Evolutionary conservation across 2,888 invertebrate genomes (phyloP), one percentile per base, ranked within the genome.

Genomic region (Drosophila kambysellisi): DNA sequence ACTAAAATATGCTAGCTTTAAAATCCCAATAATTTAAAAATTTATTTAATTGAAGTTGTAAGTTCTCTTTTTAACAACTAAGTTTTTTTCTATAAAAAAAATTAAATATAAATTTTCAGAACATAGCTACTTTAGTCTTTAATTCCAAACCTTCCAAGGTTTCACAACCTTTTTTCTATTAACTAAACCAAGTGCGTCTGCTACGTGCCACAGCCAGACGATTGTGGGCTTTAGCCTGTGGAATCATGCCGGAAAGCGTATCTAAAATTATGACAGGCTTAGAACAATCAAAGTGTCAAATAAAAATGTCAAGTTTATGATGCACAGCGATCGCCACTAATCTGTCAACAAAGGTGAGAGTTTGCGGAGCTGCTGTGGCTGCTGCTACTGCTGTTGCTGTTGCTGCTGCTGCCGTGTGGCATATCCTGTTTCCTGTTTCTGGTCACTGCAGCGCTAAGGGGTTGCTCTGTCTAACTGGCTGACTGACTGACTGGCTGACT

Each of bases 211-310:
- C 20, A 2, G 50, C 41, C 54, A 64, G 69, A 74, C 53, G 51
- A 35, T 70, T 70, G 53, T 68, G 67, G 83, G 79, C 79, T 88
- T 85, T 81, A 57, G 57, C 46, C 48, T 62, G 50, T 64, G 12
- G 60, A 20, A 43, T 63, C 62, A 39, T 39, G 57, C 32, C 56
- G 58, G 52, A 57, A 17, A 72, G 70, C 68, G 69, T 74, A 70
- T 53, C 67, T 67, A 72, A 74, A 77, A 77, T 77, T 76, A 76
- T 85, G 79, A 73, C 75, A 79, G 88, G 85, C 85, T 89, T 83
- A 81, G 74, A 74, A 74, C 81, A 85, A 82, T 82, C 83, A 84
- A 90, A 84, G 83, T 88, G 89, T 91, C 91, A 89, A 90, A 91
- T 91, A 91, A 91, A 90, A 76, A 81, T 82, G 82, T 77, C 81